phyloP scores from a whole-genome alignment of 1,140 invertebrate species.

The Sminthurides bifidus region DNA sequence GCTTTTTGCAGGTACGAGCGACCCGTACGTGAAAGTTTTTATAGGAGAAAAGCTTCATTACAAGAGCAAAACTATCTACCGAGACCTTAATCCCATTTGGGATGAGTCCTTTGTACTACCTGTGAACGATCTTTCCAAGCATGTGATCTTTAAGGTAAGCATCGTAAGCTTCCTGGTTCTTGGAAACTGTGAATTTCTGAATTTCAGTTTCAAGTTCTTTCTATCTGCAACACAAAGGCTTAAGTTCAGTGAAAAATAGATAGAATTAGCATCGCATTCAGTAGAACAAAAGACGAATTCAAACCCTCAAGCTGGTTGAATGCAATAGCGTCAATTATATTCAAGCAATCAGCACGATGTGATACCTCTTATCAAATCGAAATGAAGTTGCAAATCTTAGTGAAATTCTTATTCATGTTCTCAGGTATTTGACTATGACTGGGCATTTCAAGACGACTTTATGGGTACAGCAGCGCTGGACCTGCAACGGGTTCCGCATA shows the following conservation, averaged over 20 bases:
- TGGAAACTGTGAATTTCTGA: no score
- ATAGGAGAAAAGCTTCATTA: slow-evolving; percentile 74
- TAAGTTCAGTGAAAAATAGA: no score
- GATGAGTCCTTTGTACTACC: slow-evolving; percentile 90
- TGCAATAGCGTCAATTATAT: no score
- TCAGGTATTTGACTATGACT: slow-evolving; percentile 94
- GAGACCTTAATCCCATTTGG: slow-evolving; percentile 73
- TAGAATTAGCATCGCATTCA: no score
- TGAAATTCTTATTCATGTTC: slow-evolving; percentile 17
- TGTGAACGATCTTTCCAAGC: slow-evolving; percentile 83
- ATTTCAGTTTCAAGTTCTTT: no score
- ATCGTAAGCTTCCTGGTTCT: neutral
- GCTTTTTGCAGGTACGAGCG: slow-evolving; percentile 69
- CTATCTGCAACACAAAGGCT: no score
- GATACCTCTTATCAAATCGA: no score
- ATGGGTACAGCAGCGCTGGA: slow-evolving; percentile 85
- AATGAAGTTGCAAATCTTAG: no score
- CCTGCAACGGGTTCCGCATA: slow-evolving; percentile 68
- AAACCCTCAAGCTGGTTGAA: no score
- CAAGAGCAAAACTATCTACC: slow-evolving; percentile 82
- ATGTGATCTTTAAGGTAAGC: slow-evolving; percentile 71
- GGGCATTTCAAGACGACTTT: slow-evolving; percentile 92
- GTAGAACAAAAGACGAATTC: no score
- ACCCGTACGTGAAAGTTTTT: slow-evolving; percentile 98
- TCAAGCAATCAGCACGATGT: no score